Base-by-base conservation (phyloP, 2,113 vertebrate species). In the Scophthalmus maximus region DNA sequence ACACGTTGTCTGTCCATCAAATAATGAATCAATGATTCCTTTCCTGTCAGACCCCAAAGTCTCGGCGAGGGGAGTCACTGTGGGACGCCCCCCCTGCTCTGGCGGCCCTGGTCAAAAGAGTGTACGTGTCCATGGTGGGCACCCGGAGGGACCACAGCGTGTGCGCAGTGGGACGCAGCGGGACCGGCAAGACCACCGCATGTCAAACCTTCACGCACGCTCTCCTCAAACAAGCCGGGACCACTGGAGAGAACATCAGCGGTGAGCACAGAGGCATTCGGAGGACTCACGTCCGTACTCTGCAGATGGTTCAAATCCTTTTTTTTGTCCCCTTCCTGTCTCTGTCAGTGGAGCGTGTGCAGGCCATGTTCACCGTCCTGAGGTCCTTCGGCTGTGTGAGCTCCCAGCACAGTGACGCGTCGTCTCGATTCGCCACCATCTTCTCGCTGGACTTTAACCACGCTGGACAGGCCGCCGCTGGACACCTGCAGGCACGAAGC, bases 381-480 rank as follows among this genome's bases (percentile, higher is more conserved):
- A 90, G 68, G 68, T 95, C 97, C 10, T 99, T 99, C 0, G 96
- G 97, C 18, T 94, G 94, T 0, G 95, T 96, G 65, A 88, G 83
- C 69, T 95, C 93, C 0, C 5, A 57, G 57, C 95, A 93, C 75
- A 94, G 92, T 47, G 75, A 86, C 50, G 90, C 92, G 0, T 96
- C 97, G 0, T 96, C 94, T 0, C 94, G 95, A 0, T 97, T 98
- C 57, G 92, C 96, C 80, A 95, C 95, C 92, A 88, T 96, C 22
- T 92, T 96, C 69, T 97, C 96, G 0, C 71, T 99, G 90, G 98
- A 99, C 87, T 98, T 98, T 76, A 96, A 89, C 6, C 95, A 97
- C 46, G 90, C 93, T 0, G 97, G 97, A 11, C 93, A 78, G 3
- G 90, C 94, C 0, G 94, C 94, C 0, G 95, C 95, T 0, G 97